phyloP scores from a whole-genome alignment of 2,113 vertebrate genomes.

The Zonotrichia leucophrys region DNA sequence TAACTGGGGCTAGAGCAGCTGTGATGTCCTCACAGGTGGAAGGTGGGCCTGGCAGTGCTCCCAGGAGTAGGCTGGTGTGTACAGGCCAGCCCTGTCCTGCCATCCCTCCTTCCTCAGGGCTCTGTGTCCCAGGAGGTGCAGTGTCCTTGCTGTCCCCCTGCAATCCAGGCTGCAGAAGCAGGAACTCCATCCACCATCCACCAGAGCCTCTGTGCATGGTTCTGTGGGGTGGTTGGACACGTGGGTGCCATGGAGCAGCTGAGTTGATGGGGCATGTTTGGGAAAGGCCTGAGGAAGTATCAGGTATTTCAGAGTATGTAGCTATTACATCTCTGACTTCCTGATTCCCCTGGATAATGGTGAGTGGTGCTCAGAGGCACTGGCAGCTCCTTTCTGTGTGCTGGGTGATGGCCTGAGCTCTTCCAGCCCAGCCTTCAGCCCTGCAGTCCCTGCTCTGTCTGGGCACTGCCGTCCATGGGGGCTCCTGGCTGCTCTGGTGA shows the following conservation, averaged over 20 bases:
- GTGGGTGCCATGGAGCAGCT: background rate
- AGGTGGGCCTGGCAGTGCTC: background rate
- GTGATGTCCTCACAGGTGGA: background rate
- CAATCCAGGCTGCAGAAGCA: background rate
- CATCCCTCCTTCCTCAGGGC: background rate
- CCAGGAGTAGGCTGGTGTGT: background rate
- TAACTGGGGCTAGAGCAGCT: background rate
- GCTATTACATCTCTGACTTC: background rate
- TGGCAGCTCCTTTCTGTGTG: background rate
- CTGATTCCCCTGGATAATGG: background rate
- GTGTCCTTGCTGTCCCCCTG: background rate
- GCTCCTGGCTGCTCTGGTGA: background rate
- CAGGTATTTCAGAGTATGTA: background rate
- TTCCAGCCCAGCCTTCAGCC: background rate
- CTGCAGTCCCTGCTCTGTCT: background rate
- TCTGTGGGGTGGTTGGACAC: accelerated
- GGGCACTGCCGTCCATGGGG: background rate
- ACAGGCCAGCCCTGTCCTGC: background rate
- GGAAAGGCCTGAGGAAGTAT: background rate
- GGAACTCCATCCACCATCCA: background rate
- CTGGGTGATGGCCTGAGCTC: background rate
- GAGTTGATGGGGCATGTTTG: background rate
- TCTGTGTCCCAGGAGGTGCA: background rate
- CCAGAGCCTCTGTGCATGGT: background rate
- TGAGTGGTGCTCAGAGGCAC: background rate